Percentiles rank a stretch among this genome's conserved stretches.
phyloP scores from a whole-genome alignment of 2,113 vertebrate species.

The Coracopsis vasa region DNA sequence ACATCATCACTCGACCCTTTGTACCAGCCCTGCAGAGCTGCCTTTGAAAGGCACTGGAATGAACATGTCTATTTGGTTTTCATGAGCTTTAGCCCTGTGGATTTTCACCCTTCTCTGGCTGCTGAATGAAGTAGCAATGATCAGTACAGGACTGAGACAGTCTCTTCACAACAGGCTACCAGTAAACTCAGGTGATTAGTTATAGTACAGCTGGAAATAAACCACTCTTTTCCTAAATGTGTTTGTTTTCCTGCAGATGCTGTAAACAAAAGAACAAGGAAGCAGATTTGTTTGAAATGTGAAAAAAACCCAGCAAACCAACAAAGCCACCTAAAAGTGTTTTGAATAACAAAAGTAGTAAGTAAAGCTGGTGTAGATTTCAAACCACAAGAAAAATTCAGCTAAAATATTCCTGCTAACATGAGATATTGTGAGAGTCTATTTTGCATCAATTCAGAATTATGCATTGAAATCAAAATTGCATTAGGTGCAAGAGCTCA shows the following conservation, averaged over 20 bases:
- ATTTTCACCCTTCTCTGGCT: not conserved
- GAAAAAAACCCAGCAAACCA: not conserved
- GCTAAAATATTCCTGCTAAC: not conserved
- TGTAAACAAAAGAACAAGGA: not conserved
- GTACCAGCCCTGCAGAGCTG: not conserved
- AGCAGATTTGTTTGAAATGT: not conserved
- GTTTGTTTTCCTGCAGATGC: not conserved
- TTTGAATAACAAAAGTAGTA: not conserved
- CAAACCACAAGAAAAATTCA: not conserved
- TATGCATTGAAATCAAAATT: not conserved
- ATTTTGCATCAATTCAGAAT: not conserved
- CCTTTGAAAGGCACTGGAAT: not conserved
- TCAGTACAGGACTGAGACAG: not conserved
- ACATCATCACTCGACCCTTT: not conserved
- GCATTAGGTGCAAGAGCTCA: rapidly evolving
- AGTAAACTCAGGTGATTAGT: not conserved
- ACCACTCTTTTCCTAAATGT: not conserved
- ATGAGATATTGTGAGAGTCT: not conserved
- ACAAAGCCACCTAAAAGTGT: not conserved
- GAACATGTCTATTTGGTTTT: not conserved
- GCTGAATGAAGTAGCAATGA: not conserved
- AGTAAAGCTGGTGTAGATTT: not conserved
- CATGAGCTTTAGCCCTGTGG: not conserved
- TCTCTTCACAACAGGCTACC: not conserved
- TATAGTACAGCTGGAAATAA: not conserved